Evolutionary conservation across 2,888 invertebrate species (phyloP), one percentile per base, ranked within the genome.

Genomic region (Silvanus unidentatus): DNA sequence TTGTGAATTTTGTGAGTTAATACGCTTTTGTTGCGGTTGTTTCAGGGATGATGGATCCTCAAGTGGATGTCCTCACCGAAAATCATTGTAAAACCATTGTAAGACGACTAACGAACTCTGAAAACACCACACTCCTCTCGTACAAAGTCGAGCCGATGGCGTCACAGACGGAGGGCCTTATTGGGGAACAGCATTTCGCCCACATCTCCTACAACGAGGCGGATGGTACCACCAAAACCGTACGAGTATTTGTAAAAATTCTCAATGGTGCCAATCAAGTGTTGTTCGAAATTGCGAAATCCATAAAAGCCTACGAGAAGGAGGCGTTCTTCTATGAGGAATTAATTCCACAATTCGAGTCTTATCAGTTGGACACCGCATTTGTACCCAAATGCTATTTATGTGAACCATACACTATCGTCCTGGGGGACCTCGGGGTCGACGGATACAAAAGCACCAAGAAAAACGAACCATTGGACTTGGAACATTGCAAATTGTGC

Each of bases 401-500:
- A 5, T 60, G 58, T 40, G 60, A 58, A 30, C 52, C 58, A 1
- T 51, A 58, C 34, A 40, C 54, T 6, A 48, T 62, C 1, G 59
- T 67, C 12, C 42, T 68, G 29, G 64, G 68, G 43, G 63, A 68
- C 50, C 47, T 68, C 30, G 46, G 52, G 1, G 2, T 49, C 10
- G 30, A 39, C 3, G 50, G 50, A 0, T 68, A 53, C 41, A 54
- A 37, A 46, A 44, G 53, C 1, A 47, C 51, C 11, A 44, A 44
- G 4, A 63, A 62, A 36, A 53, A 71, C 14, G 66, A 72, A 43
- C 45, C 60, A 1, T 74, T 77, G 38, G 76, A 77, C 48, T 60
- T 71, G 40, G 63, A 68, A 1, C 77, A 79, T 50, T 76, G 73
- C 9, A 55, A 72, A 22, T 65, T 70, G 54, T 75, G 75, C 27